Base-by-base conservation (phyloP, 2,113 vertebrate genomes). In the Etheostoma cragini region DNA sequence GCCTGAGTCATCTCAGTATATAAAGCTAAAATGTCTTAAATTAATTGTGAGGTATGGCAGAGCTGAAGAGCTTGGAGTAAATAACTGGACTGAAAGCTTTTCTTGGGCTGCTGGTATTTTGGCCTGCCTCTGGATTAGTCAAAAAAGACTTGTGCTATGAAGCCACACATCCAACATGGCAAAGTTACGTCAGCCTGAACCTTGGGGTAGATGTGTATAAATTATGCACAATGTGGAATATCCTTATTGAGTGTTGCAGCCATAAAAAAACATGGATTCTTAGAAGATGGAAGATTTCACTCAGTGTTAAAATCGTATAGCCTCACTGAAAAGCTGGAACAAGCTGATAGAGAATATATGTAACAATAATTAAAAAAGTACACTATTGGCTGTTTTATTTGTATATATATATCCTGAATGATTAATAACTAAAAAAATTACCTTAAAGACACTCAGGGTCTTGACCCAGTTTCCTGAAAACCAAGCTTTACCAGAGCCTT, bases 391-490 rank as follows among this genome's bases (percentile, higher is more conserved):
- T 65, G 35, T 19, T 47, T 52, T 38, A 38, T 10, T 10, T n/a
- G n/a, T 38, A 38, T 42, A 42, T 38, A 38, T 11, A 42, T 42
- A 19, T 16, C 67, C 21, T 87, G 35, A 90, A 82, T 82, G 62
- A 70, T 77, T 45, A 35, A 86, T 84, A 24, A 33, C 8, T 72
- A 47, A 77, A 62, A 46, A 63, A 77, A 54, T 30, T 16, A 45
- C 47, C 19, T 68, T 69, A 42, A 42, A 52, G 4, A 35, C 22
- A 8, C 12, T 58, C 35, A 5, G 17, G 57, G 65, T 76, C 63
- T 15, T 60, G 75, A 87, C 62, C 69, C 46, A 67, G 45, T 84
- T 90, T 84, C 83, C 22, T 0, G 21, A 53, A 81, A 66, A 47
- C 26, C 54, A 38, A 47, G 4, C 35, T n/a, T 33, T 11, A 42